A percentile compares a stretch with the other conserved stretches of the same genome.
phyloP scores from a whole-genome alignment of 2,113 vertebrate genomes.

The Condylura cristata region DNA sequence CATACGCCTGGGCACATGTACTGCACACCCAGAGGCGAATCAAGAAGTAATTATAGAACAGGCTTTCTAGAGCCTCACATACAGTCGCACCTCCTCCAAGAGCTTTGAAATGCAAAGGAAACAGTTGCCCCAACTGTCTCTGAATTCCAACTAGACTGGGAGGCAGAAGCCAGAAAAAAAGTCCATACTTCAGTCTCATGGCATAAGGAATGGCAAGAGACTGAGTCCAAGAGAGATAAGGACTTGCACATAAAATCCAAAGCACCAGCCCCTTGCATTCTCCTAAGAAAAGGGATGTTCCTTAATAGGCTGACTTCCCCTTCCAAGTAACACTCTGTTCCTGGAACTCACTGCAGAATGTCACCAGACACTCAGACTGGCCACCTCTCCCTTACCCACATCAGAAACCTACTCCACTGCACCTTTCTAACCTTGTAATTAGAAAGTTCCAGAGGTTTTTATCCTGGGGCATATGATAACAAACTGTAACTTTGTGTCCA shows the following conservation, averaged over 20 bases:
- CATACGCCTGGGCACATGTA: not conserved
- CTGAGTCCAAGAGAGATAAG: not conserved
- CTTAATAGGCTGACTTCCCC: not conserved
- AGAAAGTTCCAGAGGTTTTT: not conserved
- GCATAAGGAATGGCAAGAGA: not conserved
- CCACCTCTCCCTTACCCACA: no score
- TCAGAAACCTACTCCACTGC: accelerated
- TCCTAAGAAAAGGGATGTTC: not conserved
- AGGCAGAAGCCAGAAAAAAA: not conserved
- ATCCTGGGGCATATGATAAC: not conserved
- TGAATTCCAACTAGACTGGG: no score
- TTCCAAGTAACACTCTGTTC: not conserved
- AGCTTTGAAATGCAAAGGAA: constrained; percentile 32
- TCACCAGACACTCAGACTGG: not conserved
- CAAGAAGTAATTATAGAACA: constrained; percentile 12
- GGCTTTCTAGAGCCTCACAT: not conserved
- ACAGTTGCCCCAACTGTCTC: not conserved
- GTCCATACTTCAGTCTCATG: not conserved
- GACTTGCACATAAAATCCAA: not conserved
- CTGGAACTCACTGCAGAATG: not conserved
- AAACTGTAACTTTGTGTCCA: not conserved
- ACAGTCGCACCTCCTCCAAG: not conserved
- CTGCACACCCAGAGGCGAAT: not conserved
- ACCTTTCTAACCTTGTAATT: no score
- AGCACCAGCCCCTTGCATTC: not conserved